Conservation (phyloP, 2,113 vertebrate species). For the Gobio gobio region DNA sequence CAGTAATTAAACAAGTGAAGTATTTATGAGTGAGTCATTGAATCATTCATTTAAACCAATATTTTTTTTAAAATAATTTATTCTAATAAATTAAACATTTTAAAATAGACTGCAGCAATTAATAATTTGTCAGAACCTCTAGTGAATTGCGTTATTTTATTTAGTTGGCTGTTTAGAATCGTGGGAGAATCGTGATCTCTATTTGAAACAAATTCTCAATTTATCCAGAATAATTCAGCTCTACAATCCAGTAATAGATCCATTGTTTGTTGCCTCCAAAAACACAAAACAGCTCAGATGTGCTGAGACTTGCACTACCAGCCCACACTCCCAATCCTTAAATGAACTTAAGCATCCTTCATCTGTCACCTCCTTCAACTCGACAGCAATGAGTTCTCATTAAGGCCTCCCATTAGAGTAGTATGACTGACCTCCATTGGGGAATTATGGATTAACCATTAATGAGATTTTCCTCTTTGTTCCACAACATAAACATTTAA, state of each 20-base stretch:
- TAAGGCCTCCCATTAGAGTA: conserved; percentile 55
- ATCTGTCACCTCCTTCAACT: conserved; percentile 1
- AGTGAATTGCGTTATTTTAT: too few relatives aligned
- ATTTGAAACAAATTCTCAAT: too few relatives aligned
- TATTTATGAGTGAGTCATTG: too few relatives aligned
- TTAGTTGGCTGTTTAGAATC: too few relatives aligned
- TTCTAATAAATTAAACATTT: too few relatives aligned
- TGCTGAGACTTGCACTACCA: background rate
- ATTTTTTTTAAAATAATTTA: too few relatives aligned
- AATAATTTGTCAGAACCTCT: too few relatives aligned
- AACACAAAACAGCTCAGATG: background rate
- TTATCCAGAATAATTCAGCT: background rate
- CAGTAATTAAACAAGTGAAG: too few relatives aligned
- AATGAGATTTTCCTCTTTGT: conserved; percentile 57
- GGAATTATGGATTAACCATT: conserved; percentile 58
- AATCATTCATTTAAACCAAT: too few relatives aligned
- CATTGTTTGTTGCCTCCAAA: background rate
- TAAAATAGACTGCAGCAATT: too few relatives aligned
- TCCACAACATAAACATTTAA: conserved; percentile 44
- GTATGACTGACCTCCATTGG: conserved; percentile 57
- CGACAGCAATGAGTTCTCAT: conserved; percentile 46
- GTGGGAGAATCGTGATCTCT: too few relatives aligned
- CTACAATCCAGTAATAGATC: background rate
- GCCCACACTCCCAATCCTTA: background rate
- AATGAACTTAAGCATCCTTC: conserved; percentile 11